Conservation (phyloP, 2,888 invertebrate genomes). For the Plagiodera versicolora region DNA sequence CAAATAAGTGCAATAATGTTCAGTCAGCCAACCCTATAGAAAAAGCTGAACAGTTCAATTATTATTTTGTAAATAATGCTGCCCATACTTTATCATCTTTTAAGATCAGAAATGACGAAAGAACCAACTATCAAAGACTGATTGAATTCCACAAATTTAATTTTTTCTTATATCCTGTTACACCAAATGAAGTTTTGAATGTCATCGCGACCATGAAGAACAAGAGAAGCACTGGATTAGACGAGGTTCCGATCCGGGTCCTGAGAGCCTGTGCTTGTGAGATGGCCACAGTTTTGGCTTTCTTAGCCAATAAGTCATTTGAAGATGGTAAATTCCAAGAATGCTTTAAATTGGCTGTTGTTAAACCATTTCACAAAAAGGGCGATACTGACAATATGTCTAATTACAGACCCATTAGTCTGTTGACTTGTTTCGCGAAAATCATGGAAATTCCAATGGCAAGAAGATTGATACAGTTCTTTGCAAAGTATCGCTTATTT, state of each 20-base stretch:
- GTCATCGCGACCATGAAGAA: constrained; percentile 7
- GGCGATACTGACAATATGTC: background rate
- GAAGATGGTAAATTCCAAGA: background rate
- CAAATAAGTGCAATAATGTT: background rate
- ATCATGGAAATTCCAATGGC: constrained; percentile 2
- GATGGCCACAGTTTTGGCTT: background rate
- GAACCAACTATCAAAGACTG: background rate
- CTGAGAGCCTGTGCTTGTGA: constrained; percentile 2
- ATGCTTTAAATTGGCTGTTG: constrained; percentile 3
- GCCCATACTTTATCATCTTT: background rate
- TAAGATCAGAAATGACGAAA: background rate
- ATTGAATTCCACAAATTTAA: background rate
- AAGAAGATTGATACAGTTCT: background rate
- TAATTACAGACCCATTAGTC: constrained; percentile 9
- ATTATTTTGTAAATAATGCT: constrained; percentile 1
- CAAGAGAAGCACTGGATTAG: constrained; percentile 4
- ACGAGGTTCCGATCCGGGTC: background rate
- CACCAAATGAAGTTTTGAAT: background rate
- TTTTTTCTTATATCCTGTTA: constrained; percentile 5
- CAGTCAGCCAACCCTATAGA: background rate
- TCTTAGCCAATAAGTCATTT: constrained; percentile 6
- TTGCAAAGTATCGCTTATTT: constrained; percentile 4
- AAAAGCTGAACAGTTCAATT: constrained; percentile 4
- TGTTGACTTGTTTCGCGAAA: background rate
- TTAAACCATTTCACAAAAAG: constrained; percentile 9